Evolutionary conservation across 1,140 invertebrate genomes (phyloP).

Genomic region (Atta cephalotes): DNA sequence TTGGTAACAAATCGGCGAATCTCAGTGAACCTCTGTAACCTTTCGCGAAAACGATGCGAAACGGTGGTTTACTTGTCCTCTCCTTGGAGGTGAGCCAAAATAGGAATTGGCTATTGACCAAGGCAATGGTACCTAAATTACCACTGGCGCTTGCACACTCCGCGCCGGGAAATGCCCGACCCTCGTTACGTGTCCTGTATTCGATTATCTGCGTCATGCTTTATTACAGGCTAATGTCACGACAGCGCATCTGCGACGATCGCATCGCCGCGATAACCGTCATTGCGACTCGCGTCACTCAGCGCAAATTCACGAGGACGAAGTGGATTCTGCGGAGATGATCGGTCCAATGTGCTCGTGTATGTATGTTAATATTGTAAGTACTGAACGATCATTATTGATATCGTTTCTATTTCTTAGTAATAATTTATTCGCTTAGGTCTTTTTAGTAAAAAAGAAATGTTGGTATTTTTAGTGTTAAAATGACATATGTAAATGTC

Average conservation of each 20-base stretch:
- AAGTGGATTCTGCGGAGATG: constrained; percentile 41
- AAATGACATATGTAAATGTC: neutral
- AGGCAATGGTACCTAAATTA: constrained; percentile 85
- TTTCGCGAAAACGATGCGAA: constrained; percentile 59
- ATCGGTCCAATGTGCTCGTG: constrained; percentile 8
- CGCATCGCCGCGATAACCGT: constrained; percentile 61
- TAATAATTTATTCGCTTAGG: no score
- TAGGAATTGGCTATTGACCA: constrained; percentile 86
- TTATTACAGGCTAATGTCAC: constrained; percentile 82
- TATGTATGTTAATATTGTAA: neutral
- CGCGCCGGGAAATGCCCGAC: constrained; percentile 77
- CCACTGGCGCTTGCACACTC: constrained; percentile 71
- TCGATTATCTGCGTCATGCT: constrained; percentile 84
- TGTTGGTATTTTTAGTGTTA: no score
- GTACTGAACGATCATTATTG: no score
- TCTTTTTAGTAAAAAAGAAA: no score
- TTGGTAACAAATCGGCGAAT: neutral
- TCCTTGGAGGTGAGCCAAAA: constrained; percentile 83
- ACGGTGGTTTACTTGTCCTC: constrained; percentile 78
- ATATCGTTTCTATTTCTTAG: no score
- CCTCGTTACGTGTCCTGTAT: constrained; percentile 84
- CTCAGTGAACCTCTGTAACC: neutral
- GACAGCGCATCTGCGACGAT: constrained; percentile 78
- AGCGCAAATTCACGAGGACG: constrained; percentile 55
- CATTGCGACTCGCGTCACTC: constrained; percentile 44